These are phyloP conservation scores for Teleopsis dalmanni DNA, from an alignment of 1,140 invertebrate species.

Conservation along the genomic window DNA sequence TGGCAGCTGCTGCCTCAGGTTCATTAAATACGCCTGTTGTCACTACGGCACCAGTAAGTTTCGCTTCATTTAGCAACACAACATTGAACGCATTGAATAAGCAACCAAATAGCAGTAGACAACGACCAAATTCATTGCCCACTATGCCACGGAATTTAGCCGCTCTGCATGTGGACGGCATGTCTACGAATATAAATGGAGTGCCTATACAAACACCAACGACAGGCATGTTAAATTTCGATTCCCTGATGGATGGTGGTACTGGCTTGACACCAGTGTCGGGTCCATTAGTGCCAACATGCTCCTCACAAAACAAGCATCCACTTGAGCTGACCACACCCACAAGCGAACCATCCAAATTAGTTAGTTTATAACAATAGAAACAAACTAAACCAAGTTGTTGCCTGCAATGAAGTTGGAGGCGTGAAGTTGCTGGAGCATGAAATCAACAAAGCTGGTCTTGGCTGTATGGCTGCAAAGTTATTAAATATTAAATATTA, in stretches of 20 bases:
- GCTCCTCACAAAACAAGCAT: constrained; percentile 61
- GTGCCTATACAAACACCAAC: constrained; percentile 82
- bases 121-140: constrained; percentile 55
- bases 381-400: too few relatives aligned
- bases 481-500: too few relatives aligned
- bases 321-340: constrained; percentile 61
- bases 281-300: constrained; percentile 58
- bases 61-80: constrained; percentile 17
- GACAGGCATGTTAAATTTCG: constrained; percentile 80
- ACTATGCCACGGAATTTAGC: constrained; percentile 38
- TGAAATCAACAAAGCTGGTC: too few relatives aligned
- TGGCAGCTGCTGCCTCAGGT: constrained; percentile 28
- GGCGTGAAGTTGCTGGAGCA: too few relatives aligned
- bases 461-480: too few relatives aligned
- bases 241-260: constrained; percentile 86
- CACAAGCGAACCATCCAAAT: constrained; percentile 58
- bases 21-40: constrained; percentile 34
- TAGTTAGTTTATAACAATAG: constrained; percentile 63
- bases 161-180: constrained; percentile 18
- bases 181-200: constrained; percentile 58
- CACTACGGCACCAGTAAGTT: constrained; percentile 23
- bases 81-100: constrained; percentile 34
- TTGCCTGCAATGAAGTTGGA: too few relatives aligned
- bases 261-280: constrained; percentile 82
- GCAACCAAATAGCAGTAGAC: constrained; percentile 40